phyloP scores from a whole-genome alignment of 30 jellyfish, hydroid and myxozoan species.

The Hydractinia symbiolongicarpus region DNA sequence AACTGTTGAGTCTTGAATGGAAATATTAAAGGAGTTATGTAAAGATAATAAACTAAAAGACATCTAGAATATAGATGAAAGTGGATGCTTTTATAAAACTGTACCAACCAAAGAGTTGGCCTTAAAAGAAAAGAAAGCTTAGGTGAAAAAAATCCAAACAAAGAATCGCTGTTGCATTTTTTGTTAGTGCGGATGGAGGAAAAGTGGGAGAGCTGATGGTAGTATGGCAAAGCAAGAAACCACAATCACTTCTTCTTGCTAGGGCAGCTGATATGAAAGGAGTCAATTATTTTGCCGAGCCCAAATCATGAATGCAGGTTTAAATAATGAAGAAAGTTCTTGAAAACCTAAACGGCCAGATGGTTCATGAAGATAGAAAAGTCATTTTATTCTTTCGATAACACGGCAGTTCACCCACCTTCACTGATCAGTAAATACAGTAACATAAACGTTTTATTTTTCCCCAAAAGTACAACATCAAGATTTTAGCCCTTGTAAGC shows the following conservation, averaged over 20 bases:
- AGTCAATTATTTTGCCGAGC: too few species aligned
- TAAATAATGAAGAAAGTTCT: constrained; percentile 25
- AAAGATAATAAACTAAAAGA: constrained; percentile 1
- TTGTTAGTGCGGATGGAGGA: neutral
- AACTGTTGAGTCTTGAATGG: constrained; percentile 30
- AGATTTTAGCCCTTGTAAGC: constrained; percentile 33
- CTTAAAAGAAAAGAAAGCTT: neutral
- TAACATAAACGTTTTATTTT: constrained; percentile 32
- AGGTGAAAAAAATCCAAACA: too few species aligned
- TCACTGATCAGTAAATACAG: constrained; percentile 13
- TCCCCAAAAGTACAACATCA: constrained; percentile 32
- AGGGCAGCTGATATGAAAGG: constrained; percentile 27
- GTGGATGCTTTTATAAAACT: constrained; percentile 22
- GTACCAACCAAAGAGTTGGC: constrained; percentile 15
- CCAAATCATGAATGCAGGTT: constrained; percentile 30
- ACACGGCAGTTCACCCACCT: constrained; percentile 35
- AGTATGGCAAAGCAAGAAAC: constrained; percentile 28
- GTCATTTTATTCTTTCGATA: constrained; percentile 26
- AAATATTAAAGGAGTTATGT: constrained; percentile 17
- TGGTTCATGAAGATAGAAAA: constrained; percentile 13
- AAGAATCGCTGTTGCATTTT: too few species aligned
- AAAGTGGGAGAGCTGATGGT: constrained; percentile 23
- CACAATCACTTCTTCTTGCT: constrained; percentile 21
- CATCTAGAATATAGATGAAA: too few species aligned
- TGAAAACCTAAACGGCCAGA: constrained; percentile 16